A percentile compares a stretch with the other conserved stretches of the same genome.
Evolutionary conservation across 2,797 vertebrate species (phyloP).

Genomic region (Ammospiza maritima): DNA sequence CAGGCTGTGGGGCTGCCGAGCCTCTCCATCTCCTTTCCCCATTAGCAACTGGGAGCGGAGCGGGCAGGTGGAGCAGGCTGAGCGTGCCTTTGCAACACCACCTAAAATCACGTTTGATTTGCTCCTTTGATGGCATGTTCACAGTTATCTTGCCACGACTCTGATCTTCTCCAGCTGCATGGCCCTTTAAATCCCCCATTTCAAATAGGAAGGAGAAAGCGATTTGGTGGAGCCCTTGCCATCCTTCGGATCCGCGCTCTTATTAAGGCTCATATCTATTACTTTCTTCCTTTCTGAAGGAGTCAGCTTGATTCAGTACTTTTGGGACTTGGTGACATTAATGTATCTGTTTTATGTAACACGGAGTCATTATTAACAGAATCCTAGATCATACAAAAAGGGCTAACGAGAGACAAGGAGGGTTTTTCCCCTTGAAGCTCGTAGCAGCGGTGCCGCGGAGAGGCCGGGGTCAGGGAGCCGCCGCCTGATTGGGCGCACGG

Average conservation of each 20-base stretch:
- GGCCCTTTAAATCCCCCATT: constrained; percentile 43
- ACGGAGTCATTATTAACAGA: constrained; percentile 73
- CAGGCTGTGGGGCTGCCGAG: background rate
- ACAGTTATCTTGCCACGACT: background rate
- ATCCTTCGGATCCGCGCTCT: background rate
- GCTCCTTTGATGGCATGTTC: background rate
- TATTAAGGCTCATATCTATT: background rate
- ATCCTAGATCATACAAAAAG: constrained; percentile 76
- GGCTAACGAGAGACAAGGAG: constrained; percentile 83
- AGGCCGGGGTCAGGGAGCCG: constrained; percentile 83
- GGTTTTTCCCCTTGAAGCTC: constrained; percentile 87
- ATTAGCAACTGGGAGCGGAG: background rate
- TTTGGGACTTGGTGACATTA: constrained; percentile 77
- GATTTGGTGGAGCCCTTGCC: background rate
- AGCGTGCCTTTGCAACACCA: background rate
- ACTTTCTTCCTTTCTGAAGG: constrained; percentile 58
- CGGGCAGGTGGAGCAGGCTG: background rate
- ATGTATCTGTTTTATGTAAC: constrained; percentile 79
- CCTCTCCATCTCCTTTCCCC: background rate
- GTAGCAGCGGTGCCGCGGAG: constrained; percentile 83
- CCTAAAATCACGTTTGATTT: background rate
- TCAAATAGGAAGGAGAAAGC: constrained; percentile 26
- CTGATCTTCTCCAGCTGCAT: constrained; percentile 7
- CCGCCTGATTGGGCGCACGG: constrained; percentile 81
- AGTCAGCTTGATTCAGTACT: constrained; percentile 73